phyloP scores from a whole-genome alignment of 2,888 invertebrate species.

The Callinectes sapidus region DNA sequence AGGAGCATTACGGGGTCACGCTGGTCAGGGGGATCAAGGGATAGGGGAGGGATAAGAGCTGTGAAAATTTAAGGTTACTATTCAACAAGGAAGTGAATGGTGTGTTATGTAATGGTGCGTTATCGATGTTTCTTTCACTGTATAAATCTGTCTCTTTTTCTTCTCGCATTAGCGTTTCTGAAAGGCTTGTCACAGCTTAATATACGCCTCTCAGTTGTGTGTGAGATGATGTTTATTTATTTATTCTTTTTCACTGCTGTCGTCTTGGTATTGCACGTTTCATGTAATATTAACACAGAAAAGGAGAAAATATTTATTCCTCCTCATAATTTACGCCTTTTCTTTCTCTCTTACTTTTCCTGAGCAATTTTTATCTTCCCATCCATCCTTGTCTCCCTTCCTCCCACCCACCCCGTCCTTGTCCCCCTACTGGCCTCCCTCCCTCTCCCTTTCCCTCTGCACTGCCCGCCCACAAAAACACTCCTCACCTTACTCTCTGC shows the following conservation, averaged over 20 bases:
- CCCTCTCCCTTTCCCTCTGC: background rate
- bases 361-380: constrained; percentile 3
- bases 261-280: background rate
- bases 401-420: background rate
- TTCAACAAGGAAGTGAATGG: constrained; percentile 29
- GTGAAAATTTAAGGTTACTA: constrained; percentile 1
- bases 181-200: constrained; percentile 20
- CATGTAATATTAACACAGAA: background rate
- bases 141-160: background rate
- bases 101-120: constrained; percentile 24
- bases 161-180: background rate
- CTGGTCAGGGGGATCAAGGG: constrained; percentile 32
- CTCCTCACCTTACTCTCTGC: constrained; percentile 13
- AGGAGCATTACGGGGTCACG: constrained; percentile 19
- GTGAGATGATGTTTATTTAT: background rate
- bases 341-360: constrained; percentile 4
- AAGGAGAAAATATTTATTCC: background rate
- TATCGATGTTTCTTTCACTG: background rate
- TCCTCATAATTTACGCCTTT: background rate
- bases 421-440: background rate
- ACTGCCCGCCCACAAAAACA: background rate
- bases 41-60: background rate
- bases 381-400: constrained; percentile 19
- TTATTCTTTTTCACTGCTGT: background rate
- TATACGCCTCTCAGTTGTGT: background rate